Conservation (phyloP, 1,140 invertebrate genomes). For the Achroia grisella region DNA sequence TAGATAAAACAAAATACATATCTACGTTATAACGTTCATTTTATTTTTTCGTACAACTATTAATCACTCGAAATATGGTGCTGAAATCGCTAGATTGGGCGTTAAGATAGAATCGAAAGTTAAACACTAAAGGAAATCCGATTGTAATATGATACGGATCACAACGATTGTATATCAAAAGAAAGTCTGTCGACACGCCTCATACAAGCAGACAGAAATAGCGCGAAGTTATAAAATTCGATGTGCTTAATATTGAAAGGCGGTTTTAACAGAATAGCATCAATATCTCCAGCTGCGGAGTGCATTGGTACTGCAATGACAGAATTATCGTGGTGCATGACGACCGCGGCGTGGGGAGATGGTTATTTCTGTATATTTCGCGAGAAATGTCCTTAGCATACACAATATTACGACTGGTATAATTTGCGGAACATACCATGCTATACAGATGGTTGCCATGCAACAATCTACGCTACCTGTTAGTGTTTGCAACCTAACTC, state of each 20-base stretch:
- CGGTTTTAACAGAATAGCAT: slow-evolving; percentile 42
- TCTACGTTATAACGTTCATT: no score
- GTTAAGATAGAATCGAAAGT: slow-evolving; percentile 31
- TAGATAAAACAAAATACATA: no score
- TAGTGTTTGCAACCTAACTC: no score
- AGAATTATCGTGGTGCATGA: slow-evolving; percentile 42
- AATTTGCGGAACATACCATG: slow-evolving; percentile 25
- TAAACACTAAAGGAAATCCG: slow-evolving; percentile 37
- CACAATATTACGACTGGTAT: slow-evolving; percentile 6
- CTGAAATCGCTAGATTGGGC: background rate
- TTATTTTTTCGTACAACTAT: no score
- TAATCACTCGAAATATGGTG: no score
- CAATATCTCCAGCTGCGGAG: slow-evolving; percentile 53
- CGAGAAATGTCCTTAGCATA: slow-evolving; percentile 47
- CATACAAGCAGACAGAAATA: slow-evolving; percentile 40
- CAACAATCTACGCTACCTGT: slow-evolving; percentile 1
- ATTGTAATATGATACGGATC: slow-evolving; percentile 36
- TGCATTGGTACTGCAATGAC: slow-evolving; percentile 54
- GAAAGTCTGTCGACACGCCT: slow-evolving; percentile 34
- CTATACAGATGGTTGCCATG: slow-evolving; percentile 21
- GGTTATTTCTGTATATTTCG: slow-evolving; percentile 64
- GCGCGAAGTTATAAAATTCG: slow-evolving; percentile 34
- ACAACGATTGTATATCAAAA: slow-evolving; percentile 52
- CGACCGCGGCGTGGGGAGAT: slow-evolving; percentile 37
- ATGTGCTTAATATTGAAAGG: slow-evolving; percentile 29